Base-by-base conservation (phyloP, 2,113 vertebrate species). In the Alouatta palliata region DNA sequence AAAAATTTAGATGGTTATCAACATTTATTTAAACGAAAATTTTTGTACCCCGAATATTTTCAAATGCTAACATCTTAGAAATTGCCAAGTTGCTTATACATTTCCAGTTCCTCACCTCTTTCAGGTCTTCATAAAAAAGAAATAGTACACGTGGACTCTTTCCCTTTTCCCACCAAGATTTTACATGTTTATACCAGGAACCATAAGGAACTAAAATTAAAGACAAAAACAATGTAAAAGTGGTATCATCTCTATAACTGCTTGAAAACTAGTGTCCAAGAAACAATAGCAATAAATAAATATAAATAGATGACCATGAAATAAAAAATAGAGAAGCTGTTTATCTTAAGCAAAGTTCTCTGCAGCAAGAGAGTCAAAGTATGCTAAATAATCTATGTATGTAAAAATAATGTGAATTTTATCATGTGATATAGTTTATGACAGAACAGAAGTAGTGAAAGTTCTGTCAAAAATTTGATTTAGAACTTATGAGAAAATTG, bases 51-150 rank as follows among this genome's bases (percentile, higher is more conserved):
- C 87, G 19, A 71, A 3, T 45, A 6, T 45, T 54, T 1, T n/a
- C 45, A 90, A 66, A 80, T 40, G 30, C 1, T 80, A 52, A 77
- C 25, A 87, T 56, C 75, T 92, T 96, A 90, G 79, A 93, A 93
- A 73, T 70, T 84, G 56, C 11, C 27, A 82, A 91, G 13, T 30
- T 61, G 6, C 2, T 32, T 47, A 56, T 27, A 7, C 45, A 2
- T 52, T 91, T 94, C 52, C 23, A 71, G 17, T 83, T 35, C 81
- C 96, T 97, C 23, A 97, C 96, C 97, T 98, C 76, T 61, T 93
- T 75, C 94, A 97, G 73, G 52, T 97, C 97, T 94, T 98, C 97
- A 79, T 97, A 98, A 88, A 97, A 97, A 75, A 98, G 32, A 89
- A 97, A 95, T 2, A 97, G n/a, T 21, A 97, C 11, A n/a, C 0